phyloP scores from a whole-genome alignment of 2,888 invertebrate species.

The Conistra vaccinii region DNA sequence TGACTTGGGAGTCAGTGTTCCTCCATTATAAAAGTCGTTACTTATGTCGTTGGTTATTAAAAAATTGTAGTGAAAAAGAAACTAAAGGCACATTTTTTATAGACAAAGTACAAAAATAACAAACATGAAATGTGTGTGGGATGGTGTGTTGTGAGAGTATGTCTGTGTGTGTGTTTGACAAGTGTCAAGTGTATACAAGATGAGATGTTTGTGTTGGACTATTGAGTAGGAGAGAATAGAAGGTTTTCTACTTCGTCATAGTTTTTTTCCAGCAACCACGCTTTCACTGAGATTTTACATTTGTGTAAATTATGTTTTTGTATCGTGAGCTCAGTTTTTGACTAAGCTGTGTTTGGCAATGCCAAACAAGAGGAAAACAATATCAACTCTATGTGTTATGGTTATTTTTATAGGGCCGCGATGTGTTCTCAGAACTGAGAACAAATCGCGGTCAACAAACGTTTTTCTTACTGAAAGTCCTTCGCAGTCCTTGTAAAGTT shows the following conservation, averaged over 20 bases:
- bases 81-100: no score
- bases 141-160: no score
- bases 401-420: not conserved
- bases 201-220: no score
- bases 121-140: no score
- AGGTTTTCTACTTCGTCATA: no score
- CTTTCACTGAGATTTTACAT: not conserved
- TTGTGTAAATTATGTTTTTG: not conserved
- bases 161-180: not conserved
- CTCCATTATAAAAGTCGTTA: no score
- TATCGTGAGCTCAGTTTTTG: not conserved
- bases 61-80: no score
- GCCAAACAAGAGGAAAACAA: no score
- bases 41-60: no score
- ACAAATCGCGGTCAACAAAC: no score
- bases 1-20: no score
- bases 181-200: not conserved
- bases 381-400: not conserved
- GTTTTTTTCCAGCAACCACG: not conserved
- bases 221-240: not conserved
- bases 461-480: not conserved
- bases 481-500: not conserved
- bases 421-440: constrained; percentile 2
- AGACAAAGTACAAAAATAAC: no score
- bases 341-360: not conserved